These are phyloP conservation scores for Cataglyphis rosenhaueri DNA, from an alignment of 2,888 invertebrate genomes.

Conservation along the genomic window DNA sequence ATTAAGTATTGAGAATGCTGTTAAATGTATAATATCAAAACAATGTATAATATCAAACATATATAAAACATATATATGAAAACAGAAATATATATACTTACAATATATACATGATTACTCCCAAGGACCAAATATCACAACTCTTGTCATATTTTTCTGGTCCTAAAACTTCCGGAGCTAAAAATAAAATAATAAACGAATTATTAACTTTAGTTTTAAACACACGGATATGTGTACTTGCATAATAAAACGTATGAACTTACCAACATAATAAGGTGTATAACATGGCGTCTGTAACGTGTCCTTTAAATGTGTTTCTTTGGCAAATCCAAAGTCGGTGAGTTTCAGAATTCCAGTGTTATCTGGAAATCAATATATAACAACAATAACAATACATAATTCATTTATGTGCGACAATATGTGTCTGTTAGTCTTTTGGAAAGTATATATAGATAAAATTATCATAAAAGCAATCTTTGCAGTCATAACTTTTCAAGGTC, in stretches of 20 bases:
- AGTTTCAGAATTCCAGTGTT: slow-evolving; percentile 95
- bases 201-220: not conserved
- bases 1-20: not conserved
- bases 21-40: too few relatives aligned
- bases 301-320: slow-evolving; percentile 94
- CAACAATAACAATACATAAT: not conserved
- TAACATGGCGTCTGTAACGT: slow-evolving; percentile 99
- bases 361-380: slow-evolving; percentile 78
- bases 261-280: slow-evolving; percentile 99
- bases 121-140: slow-evolving; percentile 99
- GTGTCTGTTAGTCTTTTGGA: not conserved
- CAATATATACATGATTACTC: slow-evolving; percentile 99
- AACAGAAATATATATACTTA: slow-evolving; percentile 85
- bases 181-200: slow-evolving; percentile 70
- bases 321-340: slow-evolving; percentile 99
- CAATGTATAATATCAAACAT: too few relatives aligned
- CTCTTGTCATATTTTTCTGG: slow-evolving; percentile 99
- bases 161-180: slow-evolving; percentile 95
- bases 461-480: slow-evolving; percentile 4
- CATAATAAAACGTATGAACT: slow-evolving; percentile 76
- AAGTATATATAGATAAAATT: slow-evolving; percentile 12
- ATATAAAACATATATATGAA: not conserved
- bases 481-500: slow-evolving; percentile 20
- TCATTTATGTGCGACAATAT: not conserved
- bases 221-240: not conserved